Base-by-base conservation (phyloP, 2,113 vertebrate genomes). In the Spheniscus mendiculus region DNA sequence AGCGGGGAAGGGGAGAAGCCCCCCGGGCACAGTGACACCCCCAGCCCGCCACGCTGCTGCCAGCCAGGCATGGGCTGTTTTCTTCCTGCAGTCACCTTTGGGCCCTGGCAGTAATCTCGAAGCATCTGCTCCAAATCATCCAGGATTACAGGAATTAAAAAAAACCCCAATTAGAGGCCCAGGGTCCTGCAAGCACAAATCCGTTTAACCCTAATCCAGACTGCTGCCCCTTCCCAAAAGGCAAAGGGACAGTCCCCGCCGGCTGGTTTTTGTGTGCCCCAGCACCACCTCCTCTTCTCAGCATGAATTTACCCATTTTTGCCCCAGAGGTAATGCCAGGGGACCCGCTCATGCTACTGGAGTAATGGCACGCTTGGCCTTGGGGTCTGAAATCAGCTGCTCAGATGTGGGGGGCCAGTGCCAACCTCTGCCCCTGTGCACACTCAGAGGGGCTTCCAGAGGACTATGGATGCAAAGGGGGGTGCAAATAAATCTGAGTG, bases 101-200 rank as follows among this genome's bases (percentile, higher is more conserved):
- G 94, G 96, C 79, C 81, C 87, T 95, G 85, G 77, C 96, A 97
- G 93, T 98, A 98, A 98, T 98, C 98, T 98, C 9, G 40, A 97
- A 98, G 95, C 88, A 97, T 98, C 98, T 98, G 97, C 88, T 98
- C 91, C 74, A 97, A 98, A 97, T 98, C 97, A 97, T 97, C 97
- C 96, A 97, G 98, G 98, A 98, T 98, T 98, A 98, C 73, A 95
- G 97, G 97, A 98, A 97, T 97, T 98, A 95, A 94, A 89, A 82
- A 85, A 93, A 93, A 42, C 19, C 29, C 56, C 98, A 98, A 97
- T 98, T 98, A 98, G 96, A 97, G 94, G 80, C 89, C 96, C 89
- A 89, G 95, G 97, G 97, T 98, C 97, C 95, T 93, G 62, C 81
- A 97, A 97, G 95, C 91, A 93, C 93, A 98, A 98, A 98, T 98